Base-by-base conservation (phyloP, 2,888 invertebrate species). In the Volucella bombylans region DNA sequence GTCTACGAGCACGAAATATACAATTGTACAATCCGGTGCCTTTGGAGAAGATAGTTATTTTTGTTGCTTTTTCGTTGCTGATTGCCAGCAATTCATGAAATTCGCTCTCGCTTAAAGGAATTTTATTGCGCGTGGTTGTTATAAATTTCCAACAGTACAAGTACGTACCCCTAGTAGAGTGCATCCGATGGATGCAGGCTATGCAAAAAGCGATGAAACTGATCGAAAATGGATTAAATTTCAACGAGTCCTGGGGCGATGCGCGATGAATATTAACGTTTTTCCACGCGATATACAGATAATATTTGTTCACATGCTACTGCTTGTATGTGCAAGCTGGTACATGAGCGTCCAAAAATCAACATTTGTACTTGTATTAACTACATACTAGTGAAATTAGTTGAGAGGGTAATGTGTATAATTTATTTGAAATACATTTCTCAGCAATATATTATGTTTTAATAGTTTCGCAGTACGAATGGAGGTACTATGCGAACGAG, bases 231-330 rank as follows among this genome's bases (percentile, higher is more conserved):
- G 49, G 45, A 73, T 73, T 73, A 55, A 64, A 64, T 64, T 73
- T 73, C 73, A 54, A 55, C 64, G 64, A 73, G 47, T 64, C 73
- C 73, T 55, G 55, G 54, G 73, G 73, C 41, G 39, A 8, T 64
- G 64, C 64, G 47, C 62, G 55, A 54, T 73, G 73, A 64, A 73
- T 64, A 73, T 73, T 64, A 64, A 73, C 64, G 64, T 64, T 39
- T 55, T 72, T 52, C 52, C 54, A 31, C 1, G 8, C 62, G 52
- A 72, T 18, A 18, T 45, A 18, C 31, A 31, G 0, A 31, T 31
- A 31, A 12, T 12, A n/a, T 54, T 43, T 71, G 12, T 15, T 61
- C 10, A 31, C 45, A 39, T 50, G 52, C 23, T 52, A 8, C 18
- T 61, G 12, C 43, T 52, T 41, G 23, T 62, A 52, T n/a, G 52